A percentile compares a stretch with the other conserved stretches of the same genome.
These are phyloP conservation scores for Felis chaus DNA, from an alignment of 2,113 vertebrate species.

Conservation along the genomic window DNA sequence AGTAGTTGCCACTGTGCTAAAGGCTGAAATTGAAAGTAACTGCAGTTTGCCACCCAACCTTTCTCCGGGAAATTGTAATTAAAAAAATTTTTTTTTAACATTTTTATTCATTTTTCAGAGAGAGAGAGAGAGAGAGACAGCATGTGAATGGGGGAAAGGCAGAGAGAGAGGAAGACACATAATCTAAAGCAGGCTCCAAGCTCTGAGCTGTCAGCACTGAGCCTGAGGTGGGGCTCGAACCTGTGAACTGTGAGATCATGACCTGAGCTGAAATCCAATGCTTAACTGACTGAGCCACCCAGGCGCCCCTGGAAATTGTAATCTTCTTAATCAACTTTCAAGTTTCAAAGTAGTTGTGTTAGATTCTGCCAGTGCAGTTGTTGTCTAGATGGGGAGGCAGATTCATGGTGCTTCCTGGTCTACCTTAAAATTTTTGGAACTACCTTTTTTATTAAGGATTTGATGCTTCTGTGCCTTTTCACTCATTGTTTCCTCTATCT, in stretches of 20 bases:
- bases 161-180: no score
- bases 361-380: neutral
- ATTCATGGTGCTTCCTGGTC: neutral
- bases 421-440: neutral
- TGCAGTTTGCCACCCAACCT: neutral
- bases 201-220: no score
- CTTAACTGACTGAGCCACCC: no score
- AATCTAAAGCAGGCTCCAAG: no score
- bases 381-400: neutral
- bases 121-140: no score
- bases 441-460: neutral
- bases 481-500: neutral
- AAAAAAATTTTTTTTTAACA: no score
- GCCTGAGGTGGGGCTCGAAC: no score
- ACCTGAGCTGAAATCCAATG: no score
- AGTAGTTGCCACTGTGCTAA: neutral
- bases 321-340: neutral
- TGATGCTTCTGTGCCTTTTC: neutral
- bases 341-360: neutral
- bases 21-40: neutral
- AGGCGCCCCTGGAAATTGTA: neutral
- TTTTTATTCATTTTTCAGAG: no score
- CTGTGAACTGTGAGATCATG: no score
- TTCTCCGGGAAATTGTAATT: neutral
- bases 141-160: no score